Percentiles rank a stretch among this genome's conserved stretches.
These are phyloP conservation scores for Cosmopolites sordidus DNA, from an alignment of 2,888 invertebrate genomes.

Conservation along the genomic window DNA sequence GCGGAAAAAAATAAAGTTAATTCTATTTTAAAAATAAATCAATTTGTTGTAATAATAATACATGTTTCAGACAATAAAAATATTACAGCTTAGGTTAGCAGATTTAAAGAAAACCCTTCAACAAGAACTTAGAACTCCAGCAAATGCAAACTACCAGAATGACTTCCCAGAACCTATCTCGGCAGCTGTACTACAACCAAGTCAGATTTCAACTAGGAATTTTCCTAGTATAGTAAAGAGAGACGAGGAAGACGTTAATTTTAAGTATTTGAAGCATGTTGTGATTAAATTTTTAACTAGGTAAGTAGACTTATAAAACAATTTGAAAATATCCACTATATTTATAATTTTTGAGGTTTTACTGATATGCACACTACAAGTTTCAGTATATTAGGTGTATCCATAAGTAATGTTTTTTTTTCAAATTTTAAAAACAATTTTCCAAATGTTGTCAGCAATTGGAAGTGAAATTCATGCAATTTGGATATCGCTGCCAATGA, in stretches of 20 bases:
- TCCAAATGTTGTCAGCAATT: not conserved
- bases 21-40: not conserved
- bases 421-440: not conserved
- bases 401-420: too few species aligned
- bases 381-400: too few species aligned
- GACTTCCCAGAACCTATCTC: conserved; percentile 50
- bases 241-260: conserved; percentile 67
- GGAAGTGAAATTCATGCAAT: too few species aligned
- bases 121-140: conserved; percentile 64
- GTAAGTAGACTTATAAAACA: conserved; percentile 5
- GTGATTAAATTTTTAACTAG: conserved; percentile 83
- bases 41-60: conserved; percentile 5
- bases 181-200: conserved; percentile 62
- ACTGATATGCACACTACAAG: too few species aligned
- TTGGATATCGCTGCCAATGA: too few species aligned
- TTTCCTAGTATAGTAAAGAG: conserved; percentile 44
- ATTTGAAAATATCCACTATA: too few species aligned
- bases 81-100: conserved; percentile 78
- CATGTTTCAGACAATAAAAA: conserved; percentile 74
- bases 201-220: conserved; percentile 51
- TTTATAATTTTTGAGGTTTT: too few species aligned
- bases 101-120: conserved; percentile 92
- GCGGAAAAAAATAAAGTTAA: conserved; percentile 60
- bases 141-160: conserved; percentile 53
- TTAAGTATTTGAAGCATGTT: conserved; percentile 87